Evolutionary conservation across 2,113 vertebrate genomes (phyloP).

Genomic region (Copsychus sechellarum): DNA sequence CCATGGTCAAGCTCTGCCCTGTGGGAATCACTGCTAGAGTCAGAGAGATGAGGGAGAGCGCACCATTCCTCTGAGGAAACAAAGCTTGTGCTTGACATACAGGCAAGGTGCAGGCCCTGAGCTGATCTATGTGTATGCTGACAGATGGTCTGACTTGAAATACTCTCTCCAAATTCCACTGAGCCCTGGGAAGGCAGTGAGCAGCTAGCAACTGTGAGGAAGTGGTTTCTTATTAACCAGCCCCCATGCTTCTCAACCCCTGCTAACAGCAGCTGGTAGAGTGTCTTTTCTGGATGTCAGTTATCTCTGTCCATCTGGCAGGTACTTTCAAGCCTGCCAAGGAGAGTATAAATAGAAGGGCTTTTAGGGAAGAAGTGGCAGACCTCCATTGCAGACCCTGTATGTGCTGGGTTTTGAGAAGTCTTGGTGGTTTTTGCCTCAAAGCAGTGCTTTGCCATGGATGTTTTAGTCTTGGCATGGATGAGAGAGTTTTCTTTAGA

Average conservation of each 20-base stretch:
- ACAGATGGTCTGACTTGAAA: slow-evolving; percentile 42
- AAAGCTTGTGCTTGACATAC: not conserved
- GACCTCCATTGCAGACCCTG: not conserved
- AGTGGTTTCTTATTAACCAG: slow-evolving; percentile 51
- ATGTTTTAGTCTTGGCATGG: not conserved
- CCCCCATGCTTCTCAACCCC: not conserved
- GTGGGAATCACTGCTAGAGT: not conserved
- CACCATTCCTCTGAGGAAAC: not conserved
- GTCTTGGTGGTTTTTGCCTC: not conserved
- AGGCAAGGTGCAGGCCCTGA: not conserved
- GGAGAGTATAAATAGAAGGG: slow-evolving; percentile 7
- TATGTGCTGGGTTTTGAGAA: not conserved
- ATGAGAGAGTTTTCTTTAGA: not conserved
- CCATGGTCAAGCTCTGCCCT: not conserved
- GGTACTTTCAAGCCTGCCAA: slow-evolving; percentile 29
- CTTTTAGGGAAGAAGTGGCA: not conserved
- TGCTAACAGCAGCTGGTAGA: slow-evolving; percentile 46
- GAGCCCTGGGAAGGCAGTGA: not conserved
- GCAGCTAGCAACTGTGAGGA: not conserved
- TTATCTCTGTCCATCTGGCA: slow-evolving; percentile 57
- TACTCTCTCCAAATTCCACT: slow-evolving; percentile 45
- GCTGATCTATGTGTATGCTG: not conserved
- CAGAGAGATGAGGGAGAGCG: not conserved
- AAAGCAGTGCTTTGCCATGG: not conserved
- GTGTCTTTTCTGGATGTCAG: slow-evolving; percentile 21